These are phyloP conservation scores for Macrosteles quadrilineatus DNA, from an alignment of 1,140 invertebrate genomes.

Conservation along the genomic window DNA sequence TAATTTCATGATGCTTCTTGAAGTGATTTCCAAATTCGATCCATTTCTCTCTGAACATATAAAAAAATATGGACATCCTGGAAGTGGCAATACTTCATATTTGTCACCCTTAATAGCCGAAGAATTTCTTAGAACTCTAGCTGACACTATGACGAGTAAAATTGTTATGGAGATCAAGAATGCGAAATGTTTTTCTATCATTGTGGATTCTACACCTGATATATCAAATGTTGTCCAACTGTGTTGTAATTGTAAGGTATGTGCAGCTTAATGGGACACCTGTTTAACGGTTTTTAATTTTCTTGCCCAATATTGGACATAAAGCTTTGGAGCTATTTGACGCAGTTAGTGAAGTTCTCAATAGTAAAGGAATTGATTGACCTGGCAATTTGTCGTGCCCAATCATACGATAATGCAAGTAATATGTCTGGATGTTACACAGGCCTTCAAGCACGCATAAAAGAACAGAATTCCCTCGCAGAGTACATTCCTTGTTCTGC, in stretches of 20 bases:
- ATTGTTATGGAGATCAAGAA: not conserved
- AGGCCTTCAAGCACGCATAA: constrained; percentile 42
- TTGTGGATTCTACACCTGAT: not conserved
- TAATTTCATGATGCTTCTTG: not conserved
- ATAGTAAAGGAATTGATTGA: constrained; percentile 36
- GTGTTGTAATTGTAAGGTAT: not conserved
- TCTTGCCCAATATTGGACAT: not conserved
- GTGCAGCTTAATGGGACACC: constrained; percentile 3
- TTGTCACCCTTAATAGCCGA: not conserved
- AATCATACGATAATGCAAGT: too few species aligned
- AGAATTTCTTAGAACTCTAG: not conserved
- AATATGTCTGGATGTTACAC: constrained; percentile 44
- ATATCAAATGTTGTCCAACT: not conserved
- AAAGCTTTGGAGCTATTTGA: not conserved
- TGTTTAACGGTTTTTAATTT: not conserved
- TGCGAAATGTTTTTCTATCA: not conserved
- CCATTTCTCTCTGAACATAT: not conserved
- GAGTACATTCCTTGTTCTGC: constrained; percentile 45
- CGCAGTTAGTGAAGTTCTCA: constrained; percentile 27
- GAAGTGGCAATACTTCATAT: constrained; percentile 43
- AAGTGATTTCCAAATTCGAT: not conserved
- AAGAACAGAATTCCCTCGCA: constrained; percentile 38
- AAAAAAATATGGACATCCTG: constrained; percentile 41
- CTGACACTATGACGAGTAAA: not conserved
- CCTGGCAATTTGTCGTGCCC: constrained; percentile 47